Evolutionary conservation across 2,113 vertebrate species (phyloP), one percentile per base, ranked within the genome.

Genomic region (Pseudorasbora parva): DNA sequence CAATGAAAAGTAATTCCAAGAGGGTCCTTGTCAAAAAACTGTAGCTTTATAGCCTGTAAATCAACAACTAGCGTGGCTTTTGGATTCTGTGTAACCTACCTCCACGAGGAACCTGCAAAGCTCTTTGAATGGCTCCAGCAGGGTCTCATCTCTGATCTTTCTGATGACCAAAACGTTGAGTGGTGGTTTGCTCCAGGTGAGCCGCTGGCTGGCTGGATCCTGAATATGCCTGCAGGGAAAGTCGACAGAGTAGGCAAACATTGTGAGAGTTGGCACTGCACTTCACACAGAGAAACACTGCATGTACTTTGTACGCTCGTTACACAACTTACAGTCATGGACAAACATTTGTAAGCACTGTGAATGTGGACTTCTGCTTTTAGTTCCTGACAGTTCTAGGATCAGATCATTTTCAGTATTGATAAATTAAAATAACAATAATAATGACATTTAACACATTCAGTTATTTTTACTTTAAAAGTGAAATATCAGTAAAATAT

Each of bases 101-200:
- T 95, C 93, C 11, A 95, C 92, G 17, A 95, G 91, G 87, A 95
- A 95, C 68, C 92, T 90, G 90, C 95, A 95, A 69, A 95, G 92
- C 87, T 95, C 92, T 86, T 94, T 95, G 89, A 95, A 95, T 5
- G 94, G 94, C 83, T 95, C 94, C 4, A 93, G 91, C 33, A 95
- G 90, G 78, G 88, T 93, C 82, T 95, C 94, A 14, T 95, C 95
- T 68, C 93, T 57, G 69, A 95, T 94, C 87, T 95, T 95, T 84
- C 93, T 93, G 84, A 95, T 95, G 81, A 95, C 91, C 0, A 95
- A 91, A 1, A 95, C 93, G 0, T 95, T 95, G 60, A 93, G 90
- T 0, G 95, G 94, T 33, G 95, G 93, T 78, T 95, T 95, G 80
- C 91, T 95, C 95, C 95, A 95, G 69, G 94, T 95, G 83, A 95